Evolutionary conservation across 2,888 invertebrate genomes (phyloP).

Genomic region (Drosophila longiperda): DNA sequence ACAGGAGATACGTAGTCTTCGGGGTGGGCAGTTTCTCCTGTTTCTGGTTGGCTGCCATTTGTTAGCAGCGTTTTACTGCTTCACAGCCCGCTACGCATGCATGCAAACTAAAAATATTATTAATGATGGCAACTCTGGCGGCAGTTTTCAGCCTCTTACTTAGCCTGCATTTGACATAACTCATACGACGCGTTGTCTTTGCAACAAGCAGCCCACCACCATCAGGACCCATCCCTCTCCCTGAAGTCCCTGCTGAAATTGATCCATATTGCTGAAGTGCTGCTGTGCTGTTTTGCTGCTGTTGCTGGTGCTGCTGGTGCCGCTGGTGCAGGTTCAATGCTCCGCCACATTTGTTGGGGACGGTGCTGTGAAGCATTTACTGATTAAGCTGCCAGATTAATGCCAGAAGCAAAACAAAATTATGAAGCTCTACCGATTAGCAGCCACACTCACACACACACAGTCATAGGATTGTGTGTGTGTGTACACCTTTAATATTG

Average conservation of each 20-base stretch:
- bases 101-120: constrained; percentile 71
- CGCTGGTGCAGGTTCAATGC: neutral
- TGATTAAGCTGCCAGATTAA: constrained; percentile 72
- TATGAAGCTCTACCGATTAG: constrained; percentile 50
- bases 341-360: neutral
- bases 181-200: constrained; percentile 72
- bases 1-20: neutral
- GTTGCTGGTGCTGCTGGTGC: too few species aligned
- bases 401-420: constrained; percentile 58
- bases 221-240: neutral
- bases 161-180: constrained; percentile 69
- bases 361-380: constrained; percentile 43
- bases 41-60: constrained; percentile 46
- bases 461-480: constrained; percentile 3
- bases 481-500: constrained; percentile 14
- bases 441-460: constrained; percentile 5
- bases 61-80: constrained; percentile 17
- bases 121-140: constrained; percentile 65
- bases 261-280: constrained; percentile 22
- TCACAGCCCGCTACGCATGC: constrained; percentile 1
- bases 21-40: neutral
- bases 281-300: neutral
- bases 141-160: constrained; percentile 50
- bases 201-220: neutral
- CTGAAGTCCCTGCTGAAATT: constrained; percentile 28